Percentiles rank a stretch among this genome's conserved stretches.
Evolutionary conservation across 2,797 vertebrate genomes (phyloP).

Genomic region (Anisognathus igniventris): DNA sequence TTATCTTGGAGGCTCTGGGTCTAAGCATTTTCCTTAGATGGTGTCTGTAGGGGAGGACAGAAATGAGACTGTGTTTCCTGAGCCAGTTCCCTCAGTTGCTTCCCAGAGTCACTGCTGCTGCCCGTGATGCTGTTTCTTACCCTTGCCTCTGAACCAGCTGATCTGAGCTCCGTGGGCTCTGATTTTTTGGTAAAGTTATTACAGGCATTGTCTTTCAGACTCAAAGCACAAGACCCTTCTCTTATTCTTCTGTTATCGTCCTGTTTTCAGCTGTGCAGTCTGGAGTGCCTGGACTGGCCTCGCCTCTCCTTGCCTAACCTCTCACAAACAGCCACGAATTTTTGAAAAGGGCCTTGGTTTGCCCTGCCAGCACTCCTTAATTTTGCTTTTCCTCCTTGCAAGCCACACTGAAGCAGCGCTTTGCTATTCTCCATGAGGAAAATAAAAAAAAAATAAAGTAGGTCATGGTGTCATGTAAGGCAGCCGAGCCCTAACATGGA

Average conservation of each 20-base stretch:
- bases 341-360: conserved; percentile 11
- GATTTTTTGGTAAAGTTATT: neutral
- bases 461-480: conserved; percentile 72
- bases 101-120: neutral
- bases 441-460: conserved; percentile 22
- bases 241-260: neutral
- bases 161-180: neutral
- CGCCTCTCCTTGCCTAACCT: neutral
- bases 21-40: neutral
- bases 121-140: neutral
- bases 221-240: neutral
- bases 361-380: neutral
- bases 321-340: neutral
- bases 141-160: neutral
- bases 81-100: neutral
- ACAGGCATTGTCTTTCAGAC: neutral
- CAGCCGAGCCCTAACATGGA: neutral
- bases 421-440: neutral
- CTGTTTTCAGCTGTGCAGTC: neutral
- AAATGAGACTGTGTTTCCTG: neutral
- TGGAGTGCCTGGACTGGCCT: neutral
- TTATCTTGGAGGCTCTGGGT: conserved; percentile 2
- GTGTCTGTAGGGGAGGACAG: neutral
- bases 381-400: neutral
- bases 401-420: neutral